Evolutionary conservation across 2,113 vertebrate genomes (phyloP).

Genomic region (Saccopteryx bilineata): DNA sequence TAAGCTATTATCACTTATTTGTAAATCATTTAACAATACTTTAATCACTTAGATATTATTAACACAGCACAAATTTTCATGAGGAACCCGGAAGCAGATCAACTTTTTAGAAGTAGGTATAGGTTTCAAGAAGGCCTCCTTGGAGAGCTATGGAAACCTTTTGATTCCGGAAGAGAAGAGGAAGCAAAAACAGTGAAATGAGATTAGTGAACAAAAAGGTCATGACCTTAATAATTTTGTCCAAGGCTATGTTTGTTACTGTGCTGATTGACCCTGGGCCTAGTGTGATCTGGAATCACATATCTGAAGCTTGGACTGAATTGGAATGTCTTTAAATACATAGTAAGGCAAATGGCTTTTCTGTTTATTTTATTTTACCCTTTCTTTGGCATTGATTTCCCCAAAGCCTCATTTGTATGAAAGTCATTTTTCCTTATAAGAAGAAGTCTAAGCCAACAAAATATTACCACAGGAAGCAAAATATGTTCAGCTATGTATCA

Average conservation of each 20-base stretch:
- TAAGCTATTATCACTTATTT: neutral
- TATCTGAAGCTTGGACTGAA: neutral
- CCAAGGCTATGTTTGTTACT: neutral
- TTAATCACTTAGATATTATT: neutral
- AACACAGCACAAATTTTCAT: neutral
- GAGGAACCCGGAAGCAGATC: neutral
- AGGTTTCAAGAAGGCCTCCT: neutral
- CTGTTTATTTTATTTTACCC: neutral
- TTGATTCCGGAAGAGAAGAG: neutral
- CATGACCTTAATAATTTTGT: neutral
- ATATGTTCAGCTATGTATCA: neutral
- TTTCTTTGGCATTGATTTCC: neutral
- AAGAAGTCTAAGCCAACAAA: neutral
- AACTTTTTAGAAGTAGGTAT: neutral
- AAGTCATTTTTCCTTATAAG: constrained; percentile 13
- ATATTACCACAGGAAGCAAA: constrained; percentile 16
- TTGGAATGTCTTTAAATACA: neutral
- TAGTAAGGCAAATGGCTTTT: neutral
- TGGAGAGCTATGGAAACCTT: neutral
- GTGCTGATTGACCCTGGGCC: neutral
- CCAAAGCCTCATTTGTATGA: constrained; percentile 18
- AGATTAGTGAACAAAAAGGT: neutral
- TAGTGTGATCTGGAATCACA: neutral
- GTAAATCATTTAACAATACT: neutral
- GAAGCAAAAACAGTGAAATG: neutral